Conservation (phyloP, 2,888 invertebrate species). For the Drosophila paranaensis region DNA sequence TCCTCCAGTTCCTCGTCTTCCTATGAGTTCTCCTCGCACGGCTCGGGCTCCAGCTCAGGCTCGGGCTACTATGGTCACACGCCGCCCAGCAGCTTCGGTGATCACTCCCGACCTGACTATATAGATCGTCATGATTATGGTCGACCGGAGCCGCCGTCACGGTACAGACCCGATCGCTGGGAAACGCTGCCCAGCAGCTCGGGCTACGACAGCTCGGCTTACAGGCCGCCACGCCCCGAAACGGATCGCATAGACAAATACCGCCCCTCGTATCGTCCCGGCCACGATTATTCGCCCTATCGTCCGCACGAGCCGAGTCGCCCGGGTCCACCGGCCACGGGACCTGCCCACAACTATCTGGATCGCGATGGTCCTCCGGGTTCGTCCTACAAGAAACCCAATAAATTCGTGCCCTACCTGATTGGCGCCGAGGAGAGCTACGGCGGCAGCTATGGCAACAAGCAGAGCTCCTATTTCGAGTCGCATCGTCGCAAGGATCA, state of each 20-base stretch:
- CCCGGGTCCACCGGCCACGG: conserved; percentile 38
- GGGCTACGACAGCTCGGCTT: conserved; percentile 75
- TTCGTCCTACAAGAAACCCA: conserved; percentile 75
- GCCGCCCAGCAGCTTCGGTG: conserved; percentile 81
- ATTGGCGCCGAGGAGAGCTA: conserved; percentile 86
- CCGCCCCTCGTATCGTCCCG: conserved; percentile 81
- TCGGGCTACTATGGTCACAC: conserved; percentile 80
- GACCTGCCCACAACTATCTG: conserved; percentile 79
- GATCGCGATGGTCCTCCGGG: conserved; percentile 78
- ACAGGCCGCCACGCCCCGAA: conserved; percentile 72
- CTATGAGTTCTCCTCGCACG: conserved; percentile 82
- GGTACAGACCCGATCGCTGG: conserved; percentile 81
- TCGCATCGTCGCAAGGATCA: conserved; percentile 82
- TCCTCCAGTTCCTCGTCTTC: conserved; percentile 67
- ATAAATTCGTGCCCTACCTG: conserved; percentile 86
- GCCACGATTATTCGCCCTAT: conserved; percentile 81
- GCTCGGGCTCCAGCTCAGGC: conserved; percentile 58
- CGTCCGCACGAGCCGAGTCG: conserved; percentile 71
- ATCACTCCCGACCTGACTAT: conserved; percentile 71
- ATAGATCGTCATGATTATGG: conserved; percentile 83
- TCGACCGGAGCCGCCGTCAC: conserved; percentile 64
- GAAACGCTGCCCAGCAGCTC: conserved; percentile 83
- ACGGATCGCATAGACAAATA: conserved; percentile 78
- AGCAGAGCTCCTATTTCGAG: conserved; percentile 84
- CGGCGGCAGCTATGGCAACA: conserved; percentile 87